Evolutionary conservation across 1,140 invertebrate species (phyloP).

Genomic region (Drosophila repletoides): DNA sequence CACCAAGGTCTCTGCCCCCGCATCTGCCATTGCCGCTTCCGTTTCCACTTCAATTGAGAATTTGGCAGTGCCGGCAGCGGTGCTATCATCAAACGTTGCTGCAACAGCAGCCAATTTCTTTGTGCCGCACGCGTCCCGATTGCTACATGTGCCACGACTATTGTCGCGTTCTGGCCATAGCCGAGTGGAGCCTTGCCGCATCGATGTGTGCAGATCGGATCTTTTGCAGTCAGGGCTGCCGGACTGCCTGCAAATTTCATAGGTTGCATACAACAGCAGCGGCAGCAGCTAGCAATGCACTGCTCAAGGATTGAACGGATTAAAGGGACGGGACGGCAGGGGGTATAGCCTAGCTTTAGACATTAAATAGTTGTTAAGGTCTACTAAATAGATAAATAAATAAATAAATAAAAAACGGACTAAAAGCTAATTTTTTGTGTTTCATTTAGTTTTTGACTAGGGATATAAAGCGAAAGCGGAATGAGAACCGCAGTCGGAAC

Average conservation of each 20-base stretch:
- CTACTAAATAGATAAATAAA: constrained; percentile 16
- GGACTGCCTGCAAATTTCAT: constrained; percentile 60
- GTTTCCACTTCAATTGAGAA: constrained; percentile 15
- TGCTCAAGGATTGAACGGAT: constrained; percentile 27
- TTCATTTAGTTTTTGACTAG: background rate
- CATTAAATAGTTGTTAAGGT: background rate
- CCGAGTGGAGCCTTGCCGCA: constrained; percentile 44
- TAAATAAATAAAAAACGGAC: constrained; percentile 7
- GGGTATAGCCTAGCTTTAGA: background rate
- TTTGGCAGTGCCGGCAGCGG: constrained; percentile 53
- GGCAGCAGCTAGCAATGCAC: constrained; percentile 28
- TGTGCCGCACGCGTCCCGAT: constrained; percentile 54
- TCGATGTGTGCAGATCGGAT: constrained; percentile 65
- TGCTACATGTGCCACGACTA: constrained; percentile 77
- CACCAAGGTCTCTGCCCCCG: too few species aligned
- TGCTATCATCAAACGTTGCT: constrained; percentile 46
- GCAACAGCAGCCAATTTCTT: constrained; percentile 4
- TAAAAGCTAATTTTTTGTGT: background rate
- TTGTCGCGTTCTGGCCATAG: constrained; percentile 56
- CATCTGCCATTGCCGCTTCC: background rate
- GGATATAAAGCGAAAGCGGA: too few species aligned
- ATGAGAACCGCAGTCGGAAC: too few species aligned
- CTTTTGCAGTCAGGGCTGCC: constrained; percentile 68
- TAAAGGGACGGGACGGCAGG: background rate
- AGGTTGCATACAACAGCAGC: background rate